These are phyloP conservation scores for Cremastobaeus sp. DNA, from an alignment of 2,888 invertebrate species.

Conservation along the genomic window DNA sequence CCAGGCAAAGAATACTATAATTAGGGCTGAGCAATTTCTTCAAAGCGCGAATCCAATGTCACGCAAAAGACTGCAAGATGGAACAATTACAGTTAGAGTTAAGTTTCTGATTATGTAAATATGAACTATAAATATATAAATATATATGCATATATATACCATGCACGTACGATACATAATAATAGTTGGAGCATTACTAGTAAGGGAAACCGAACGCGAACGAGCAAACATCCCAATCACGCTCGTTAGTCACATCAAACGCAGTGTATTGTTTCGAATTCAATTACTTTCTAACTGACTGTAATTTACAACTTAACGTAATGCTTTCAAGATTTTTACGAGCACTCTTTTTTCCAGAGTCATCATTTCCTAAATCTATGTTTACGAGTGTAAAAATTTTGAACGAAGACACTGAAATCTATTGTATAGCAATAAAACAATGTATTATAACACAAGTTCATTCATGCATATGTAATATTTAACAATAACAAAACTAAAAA, in stretches of 20 bases:
- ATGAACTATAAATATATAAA: constrained; percentile 54
- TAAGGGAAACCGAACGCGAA: background rate
- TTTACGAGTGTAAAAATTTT: constrained; percentile 63
- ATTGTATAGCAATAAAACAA: constrained; percentile 66
- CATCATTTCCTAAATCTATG: constrained; percentile 63
- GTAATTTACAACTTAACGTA: constrained; percentile 63
- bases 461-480: constrained; percentile 37
- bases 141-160: constrained; percentile 28
- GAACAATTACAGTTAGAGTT: constrained; percentile 52
- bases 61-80: constrained; percentile 65
- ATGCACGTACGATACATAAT: constrained; percentile 40
- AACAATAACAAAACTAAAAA: constrained; percentile 3
- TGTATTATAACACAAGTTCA: constrained; percentile 63
- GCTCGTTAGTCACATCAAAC: constrained; percentile 60
- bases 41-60: constrained; percentile 63
- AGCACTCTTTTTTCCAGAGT: constrained; percentile 54
- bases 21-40: constrained; percentile 46
- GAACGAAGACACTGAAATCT: constrained; percentile 59
- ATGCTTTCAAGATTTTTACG: constrained; percentile 62
- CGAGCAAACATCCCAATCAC: constrained; percentile 42
- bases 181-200: constrained; percentile 27
- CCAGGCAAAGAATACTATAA: constrained; percentile 24
- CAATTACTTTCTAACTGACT: constrained; percentile 55
- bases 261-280: constrained; percentile 61
- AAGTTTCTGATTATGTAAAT: constrained; percentile 64